phyloP scores from a whole-genome alignment of 1,140 invertebrate species.

The Lethrus apterus region DNA sequence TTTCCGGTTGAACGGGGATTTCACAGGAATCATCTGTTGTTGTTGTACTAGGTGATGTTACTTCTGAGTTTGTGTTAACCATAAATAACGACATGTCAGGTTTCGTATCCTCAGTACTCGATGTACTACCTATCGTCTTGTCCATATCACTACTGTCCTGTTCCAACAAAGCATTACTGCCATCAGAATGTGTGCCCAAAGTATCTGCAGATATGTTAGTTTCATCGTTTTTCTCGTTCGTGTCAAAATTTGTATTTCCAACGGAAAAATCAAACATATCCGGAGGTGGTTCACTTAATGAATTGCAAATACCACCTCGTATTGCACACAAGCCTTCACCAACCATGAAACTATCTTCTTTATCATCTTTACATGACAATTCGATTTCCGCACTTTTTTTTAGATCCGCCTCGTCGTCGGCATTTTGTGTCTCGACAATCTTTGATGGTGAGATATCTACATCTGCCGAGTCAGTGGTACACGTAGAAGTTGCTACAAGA shows the following conservation, averaged over 20 bases:
- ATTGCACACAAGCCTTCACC: conserved; percentile 30
- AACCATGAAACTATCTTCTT: conserved; percentile 2
- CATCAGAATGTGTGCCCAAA: not conserved
- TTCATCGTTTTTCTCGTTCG: not conserved
- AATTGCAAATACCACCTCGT: conserved; percentile 37
- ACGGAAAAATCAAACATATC: conserved; percentile 38
- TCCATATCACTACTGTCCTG: not conserved
- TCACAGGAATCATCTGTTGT: conserved; percentile 32
- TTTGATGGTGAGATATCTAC: not conserved
- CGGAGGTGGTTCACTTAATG: conserved; percentile 38
- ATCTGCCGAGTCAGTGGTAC: not conserved
- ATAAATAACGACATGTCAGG: conserved; percentile 6
- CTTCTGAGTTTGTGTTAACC: conserved; percentile 16
- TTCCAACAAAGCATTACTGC: not conserved
- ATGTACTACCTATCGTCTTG: not conserved
- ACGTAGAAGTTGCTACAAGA: not conserved
- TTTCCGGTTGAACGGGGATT: conserved; percentile 34
- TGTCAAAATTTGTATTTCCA: not conserved
- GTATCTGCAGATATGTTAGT: not conserved
- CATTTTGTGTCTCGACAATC: too few species aligned
- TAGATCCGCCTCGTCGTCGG: not conserved
- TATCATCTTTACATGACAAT: conserved; percentile 7
- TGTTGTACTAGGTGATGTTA: conserved; percentile 21
- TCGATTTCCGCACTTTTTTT: not conserved
- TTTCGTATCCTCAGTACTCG: not conserved